Conservation (phyloP, 2,113 vertebrate species). For the Phoxinus phoxinus region DNA sequence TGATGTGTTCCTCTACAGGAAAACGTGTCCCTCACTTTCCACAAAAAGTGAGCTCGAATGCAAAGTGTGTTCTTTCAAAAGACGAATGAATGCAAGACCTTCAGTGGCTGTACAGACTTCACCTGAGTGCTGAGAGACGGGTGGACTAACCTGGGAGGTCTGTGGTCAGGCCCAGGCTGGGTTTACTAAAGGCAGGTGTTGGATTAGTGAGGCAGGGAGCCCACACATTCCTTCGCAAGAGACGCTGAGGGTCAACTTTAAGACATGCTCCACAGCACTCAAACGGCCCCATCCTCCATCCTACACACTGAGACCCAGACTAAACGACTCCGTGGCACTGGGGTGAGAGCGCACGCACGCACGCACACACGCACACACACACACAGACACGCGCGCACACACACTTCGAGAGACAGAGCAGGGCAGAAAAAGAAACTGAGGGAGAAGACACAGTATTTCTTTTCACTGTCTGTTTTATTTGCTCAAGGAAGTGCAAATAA, state of each 20-base stretch:
- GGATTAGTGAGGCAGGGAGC: conserved; percentile 24
- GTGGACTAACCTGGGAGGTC: conserved; percentile 26
- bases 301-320: conserved; percentile 44
- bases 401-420: neutral
- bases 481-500: conserved; percentile 5
- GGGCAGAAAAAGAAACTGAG: neutral
- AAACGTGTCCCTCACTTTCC: neutral
- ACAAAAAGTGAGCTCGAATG: neutral
- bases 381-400: conserved; percentile 8
- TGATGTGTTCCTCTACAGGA: conserved; percentile 28
- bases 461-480: conserved; percentile 8
- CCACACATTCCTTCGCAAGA: conserved; percentile 45
- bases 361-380: neutral
- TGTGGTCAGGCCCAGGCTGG: conserved; percentile 33
- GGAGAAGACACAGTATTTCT: neutral
- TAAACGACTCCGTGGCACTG: conserved; percentile 52
- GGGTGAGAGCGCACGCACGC: conserved; percentile 18
- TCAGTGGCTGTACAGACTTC: conserved; percentile 26
- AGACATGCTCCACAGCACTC: conserved; percentile 39
- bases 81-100: conserved; percentile 27
- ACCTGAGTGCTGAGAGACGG: conserved; percentile 42
- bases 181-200: conserved; percentile 60
- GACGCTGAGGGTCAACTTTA: conserved; percentile 40
- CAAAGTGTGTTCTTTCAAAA: neutral
- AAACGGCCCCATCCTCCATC: conserved; percentile 13